These are phyloP conservation scores for Myotis myotis DNA, from an alignment of 2,797 vertebrate species.

Conservation along the genomic window DNA sequence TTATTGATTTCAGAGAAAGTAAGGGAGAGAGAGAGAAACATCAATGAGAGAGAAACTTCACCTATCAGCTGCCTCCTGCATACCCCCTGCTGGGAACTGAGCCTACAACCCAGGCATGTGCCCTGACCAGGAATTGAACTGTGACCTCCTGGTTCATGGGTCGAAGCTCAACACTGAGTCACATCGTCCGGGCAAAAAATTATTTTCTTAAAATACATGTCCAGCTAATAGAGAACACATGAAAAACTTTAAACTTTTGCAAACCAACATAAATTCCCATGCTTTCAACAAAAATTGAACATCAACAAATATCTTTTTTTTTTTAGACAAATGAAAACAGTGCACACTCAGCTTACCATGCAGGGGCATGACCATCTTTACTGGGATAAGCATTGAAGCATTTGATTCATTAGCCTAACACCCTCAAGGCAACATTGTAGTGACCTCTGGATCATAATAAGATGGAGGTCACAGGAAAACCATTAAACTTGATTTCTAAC, in stretches of 20 bases:
- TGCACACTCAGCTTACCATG: slow-evolving; percentile 44
- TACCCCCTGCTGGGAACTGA: too few species aligned
- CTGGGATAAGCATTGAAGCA: slow-evolving; percentile 57
- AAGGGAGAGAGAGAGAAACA: too few species aligned
- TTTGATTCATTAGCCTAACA: slow-evolving; percentile 78
- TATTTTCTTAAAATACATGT: slow-evolving; percentile 63
- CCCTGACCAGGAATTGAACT: too few species aligned
- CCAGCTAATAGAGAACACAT: slow-evolving; percentile 67
- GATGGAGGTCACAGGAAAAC: slow-evolving; percentile 76
- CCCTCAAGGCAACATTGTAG: slow-evolving; percentile 68
- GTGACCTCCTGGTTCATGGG: too few species aligned
- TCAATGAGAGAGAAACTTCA: too few species aligned
- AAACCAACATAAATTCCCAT: slow-evolving; percentile 28
- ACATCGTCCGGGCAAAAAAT: slow-evolving; percentile 18
- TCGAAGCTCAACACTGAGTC: too few species aligned
- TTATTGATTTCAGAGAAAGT: too few species aligned
- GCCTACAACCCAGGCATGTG: too few species aligned
- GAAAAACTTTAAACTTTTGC: slow-evolving; percentile 64
- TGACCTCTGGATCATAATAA: slow-evolving; percentile 73
- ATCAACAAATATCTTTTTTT: slow-evolving; percentile 64
- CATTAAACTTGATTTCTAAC: slow-evolving; percentile 77
- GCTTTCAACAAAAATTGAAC: slow-evolving; percentile 41
- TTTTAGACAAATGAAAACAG: slow-evolving; percentile 71
- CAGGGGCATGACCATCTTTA: slow-evolving; percentile 72
- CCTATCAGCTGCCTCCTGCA: too few species aligned